A percentile compares a stretch with the other conserved stretches of the same genome.
Evolutionary conservation across 2,113 vertebrate genomes (phyloP).

Genomic region (Odontesthes bonariensis): DNA sequence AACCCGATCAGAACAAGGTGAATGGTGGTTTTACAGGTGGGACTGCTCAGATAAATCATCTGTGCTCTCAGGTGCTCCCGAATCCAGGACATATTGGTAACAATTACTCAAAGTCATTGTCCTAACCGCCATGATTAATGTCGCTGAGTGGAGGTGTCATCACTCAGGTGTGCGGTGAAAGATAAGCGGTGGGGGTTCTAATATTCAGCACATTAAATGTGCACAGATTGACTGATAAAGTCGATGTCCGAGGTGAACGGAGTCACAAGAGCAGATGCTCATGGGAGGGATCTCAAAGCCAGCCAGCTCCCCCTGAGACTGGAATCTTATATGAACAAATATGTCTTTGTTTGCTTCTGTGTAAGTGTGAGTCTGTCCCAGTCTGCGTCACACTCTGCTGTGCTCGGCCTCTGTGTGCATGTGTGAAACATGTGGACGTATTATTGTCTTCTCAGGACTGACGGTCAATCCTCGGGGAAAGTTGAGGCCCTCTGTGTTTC

Average conservation of each 20-base stretch:
- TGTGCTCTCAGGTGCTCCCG: neutral
- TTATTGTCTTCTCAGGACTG: slow-evolving; percentile 7
- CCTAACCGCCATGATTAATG: slow-evolving; percentile 10
- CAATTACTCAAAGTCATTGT: slow-evolving; percentile 25
- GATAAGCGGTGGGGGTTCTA: slow-evolving; percentile 15
- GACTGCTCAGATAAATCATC: slow-evolving; percentile 21
- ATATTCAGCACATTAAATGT: slow-evolving; percentile 27
- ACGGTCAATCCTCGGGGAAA: neutral
- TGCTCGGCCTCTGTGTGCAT: slow-evolving; percentile 7
- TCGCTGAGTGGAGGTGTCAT: neutral
- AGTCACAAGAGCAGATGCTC: slow-evolving; percentile 42
- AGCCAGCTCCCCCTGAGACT: slow-evolving; percentile 13
- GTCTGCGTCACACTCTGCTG: slow-evolving; percentile 34
- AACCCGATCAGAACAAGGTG: neutral
- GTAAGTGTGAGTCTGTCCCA: slow-evolving; percentile 11
- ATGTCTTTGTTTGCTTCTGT: slow-evolving; percentile 59
- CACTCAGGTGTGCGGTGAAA: slow-evolving; percentile 1
- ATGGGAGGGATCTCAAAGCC: slow-evolving; percentile 41
- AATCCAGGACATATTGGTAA: slow-evolving; percentile 23
- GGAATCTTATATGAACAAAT: slow-evolving; percentile 63
- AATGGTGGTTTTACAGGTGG: neutral
- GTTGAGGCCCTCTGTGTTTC: neutral
- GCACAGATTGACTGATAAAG: slow-evolving; percentile 38
- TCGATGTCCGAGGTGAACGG: slow-evolving; percentile 12
- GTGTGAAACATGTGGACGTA: neutral